Percentiles rank a stretch among this genome's conserved stretches.
Conservation (phyloP, 1,140 invertebrate species). For the Ips nitidus region DNA sequence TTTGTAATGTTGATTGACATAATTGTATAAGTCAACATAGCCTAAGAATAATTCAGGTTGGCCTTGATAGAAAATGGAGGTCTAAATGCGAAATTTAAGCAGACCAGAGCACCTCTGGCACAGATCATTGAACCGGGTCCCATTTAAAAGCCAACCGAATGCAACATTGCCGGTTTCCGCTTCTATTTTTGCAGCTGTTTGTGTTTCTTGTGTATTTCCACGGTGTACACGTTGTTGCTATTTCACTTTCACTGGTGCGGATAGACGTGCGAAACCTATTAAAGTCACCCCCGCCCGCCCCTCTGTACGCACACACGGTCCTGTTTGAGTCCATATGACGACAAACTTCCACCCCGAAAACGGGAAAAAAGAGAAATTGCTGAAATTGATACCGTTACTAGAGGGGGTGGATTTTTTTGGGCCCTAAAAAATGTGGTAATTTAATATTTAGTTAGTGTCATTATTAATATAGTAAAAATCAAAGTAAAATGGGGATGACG, state of each 20-base stretch:
- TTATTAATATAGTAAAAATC: no score
- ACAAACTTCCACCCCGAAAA: conserved; percentile 20
- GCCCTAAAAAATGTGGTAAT: neutral
- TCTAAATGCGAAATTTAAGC: neutral
- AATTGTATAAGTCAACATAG: no score
- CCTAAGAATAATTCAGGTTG: no score
- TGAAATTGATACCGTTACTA: conserved; percentile 18
- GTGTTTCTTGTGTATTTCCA: conserved; percentile 11
- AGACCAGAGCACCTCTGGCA: neutral
- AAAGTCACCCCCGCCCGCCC: conserved; percentile 22
- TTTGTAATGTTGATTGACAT: no score
- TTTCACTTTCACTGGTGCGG: conserved; percentile 17
- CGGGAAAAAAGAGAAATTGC: conserved; percentile 8
- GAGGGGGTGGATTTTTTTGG: neutral
- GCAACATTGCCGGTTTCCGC: conserved; percentile 13
- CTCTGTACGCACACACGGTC: neutral
- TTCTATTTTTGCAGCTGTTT: conserved; percentile 34
- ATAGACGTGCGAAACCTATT: conserved; percentile 34
- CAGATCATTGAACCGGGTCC: conserved; percentile 1
- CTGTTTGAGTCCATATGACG: conserved; percentile 28
- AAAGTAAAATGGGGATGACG: no score
- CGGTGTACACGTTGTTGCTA: conserved; percentile 13
- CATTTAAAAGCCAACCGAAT: neutral
- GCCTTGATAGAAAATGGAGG: no score
- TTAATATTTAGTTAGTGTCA: no score